These are phyloP conservation scores for Megathymus violae DNA, from an alignment of 1,140 invertebrate species.

Conservation along the genomic window DNA sequence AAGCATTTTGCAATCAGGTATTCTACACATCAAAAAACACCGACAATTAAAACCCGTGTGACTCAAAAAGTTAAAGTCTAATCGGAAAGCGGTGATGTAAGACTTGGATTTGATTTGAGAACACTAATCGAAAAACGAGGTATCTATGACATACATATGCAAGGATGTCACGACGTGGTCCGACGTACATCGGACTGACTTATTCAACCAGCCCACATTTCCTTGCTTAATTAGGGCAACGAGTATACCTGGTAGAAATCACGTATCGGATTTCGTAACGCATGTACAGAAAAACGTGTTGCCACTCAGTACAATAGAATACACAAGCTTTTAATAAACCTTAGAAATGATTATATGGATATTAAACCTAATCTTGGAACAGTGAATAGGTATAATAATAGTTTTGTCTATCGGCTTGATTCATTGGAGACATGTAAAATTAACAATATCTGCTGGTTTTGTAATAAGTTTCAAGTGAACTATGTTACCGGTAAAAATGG, in stretches of 20 bases:
- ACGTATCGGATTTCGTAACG: background rate
- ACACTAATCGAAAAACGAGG: constrained; percentile 11
- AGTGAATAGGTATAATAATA: too few relatives aligned
- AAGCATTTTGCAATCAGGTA: too few relatives aligned
- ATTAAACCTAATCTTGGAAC: too few relatives aligned
- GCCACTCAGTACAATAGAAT: background rate
- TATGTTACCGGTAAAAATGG: too few relatives aligned
- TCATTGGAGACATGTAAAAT: too few relatives aligned
- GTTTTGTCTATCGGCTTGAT: too few relatives aligned
- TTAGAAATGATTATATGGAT: background rate
- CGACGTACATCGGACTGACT: background rate
- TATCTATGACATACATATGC: constrained; percentile 1
- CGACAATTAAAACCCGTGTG: background rate
- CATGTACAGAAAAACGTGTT: too few relatives aligned
- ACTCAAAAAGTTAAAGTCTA: constrained; percentile 14
- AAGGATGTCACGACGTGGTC: constrained; percentile 14
- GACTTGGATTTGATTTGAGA: constrained; percentile 8
- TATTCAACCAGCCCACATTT: constrained; percentile 6
- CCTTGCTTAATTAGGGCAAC: constrained; percentile 7
- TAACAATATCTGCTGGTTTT: too few relatives aligned
- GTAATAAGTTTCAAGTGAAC: too few relatives aligned
- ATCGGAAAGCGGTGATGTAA: constrained; percentile 18
- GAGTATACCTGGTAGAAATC: constrained; percentile 9
- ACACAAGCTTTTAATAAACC: background rate
- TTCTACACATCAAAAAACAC: background rate